Percentiles rank a stretch among this genome's conserved stretches.
Conservation (phyloP, 2,888 invertebrate species). For the Lasioglossum figueresi region DNA sequence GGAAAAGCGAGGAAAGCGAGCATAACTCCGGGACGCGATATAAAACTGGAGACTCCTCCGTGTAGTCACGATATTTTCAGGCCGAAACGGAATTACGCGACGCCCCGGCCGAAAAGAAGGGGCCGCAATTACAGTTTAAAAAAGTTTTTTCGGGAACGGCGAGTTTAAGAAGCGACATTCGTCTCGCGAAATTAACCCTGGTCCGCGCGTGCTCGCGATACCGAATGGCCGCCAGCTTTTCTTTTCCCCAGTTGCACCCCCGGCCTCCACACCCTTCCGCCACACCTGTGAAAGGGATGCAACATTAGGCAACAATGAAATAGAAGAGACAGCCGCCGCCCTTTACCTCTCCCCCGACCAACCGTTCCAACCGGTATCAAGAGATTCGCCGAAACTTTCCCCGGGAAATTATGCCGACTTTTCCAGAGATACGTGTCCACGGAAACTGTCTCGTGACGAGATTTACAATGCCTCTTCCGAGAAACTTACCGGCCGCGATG, state of each 20-base stretch:
- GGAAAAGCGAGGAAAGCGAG: background rate
- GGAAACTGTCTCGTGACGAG: slow-evolving; percentile 39
- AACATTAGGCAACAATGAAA: slow-evolving; percentile 55
- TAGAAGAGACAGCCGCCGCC: slow-evolving; percentile 30
- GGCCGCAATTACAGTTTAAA: slow-evolving; percentile 56
- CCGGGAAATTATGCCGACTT: slow-evolving; percentile 64
- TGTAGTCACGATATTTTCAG: slow-evolving; percentile 65
- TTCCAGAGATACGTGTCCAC: slow-evolving; percentile 60
- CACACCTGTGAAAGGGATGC: slow-evolving; percentile 40
- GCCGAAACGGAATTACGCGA: slow-evolving; percentile 58
- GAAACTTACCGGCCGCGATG: slow-evolving; percentile 47
- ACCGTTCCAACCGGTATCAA: slow-evolving; percentile 28
- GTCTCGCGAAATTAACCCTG: slow-evolving; percentile 71
- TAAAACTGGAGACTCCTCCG: slow-evolving; percentile 54
- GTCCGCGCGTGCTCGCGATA: slow-evolving; percentile 74
- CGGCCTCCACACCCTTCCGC: background rate
- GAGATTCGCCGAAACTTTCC: slow-evolving; percentile 64
- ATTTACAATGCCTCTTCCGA: slow-evolving; percentile 61
- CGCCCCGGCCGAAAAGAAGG: slow-evolving; percentile 44
- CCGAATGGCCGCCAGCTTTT: slow-evolving; percentile 71
- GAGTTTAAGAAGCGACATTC: slow-evolving; percentile 74
- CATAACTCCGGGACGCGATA: slow-evolving; percentile 53
- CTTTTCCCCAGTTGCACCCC: background rate
- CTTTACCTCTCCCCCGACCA: background rate
- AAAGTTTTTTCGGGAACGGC: slow-evolving; percentile 55